These are phyloP conservation scores for Furcula furcula DNA, from an alignment of 2,888 invertebrate genomes.

Conservation along the genomic window DNA sequence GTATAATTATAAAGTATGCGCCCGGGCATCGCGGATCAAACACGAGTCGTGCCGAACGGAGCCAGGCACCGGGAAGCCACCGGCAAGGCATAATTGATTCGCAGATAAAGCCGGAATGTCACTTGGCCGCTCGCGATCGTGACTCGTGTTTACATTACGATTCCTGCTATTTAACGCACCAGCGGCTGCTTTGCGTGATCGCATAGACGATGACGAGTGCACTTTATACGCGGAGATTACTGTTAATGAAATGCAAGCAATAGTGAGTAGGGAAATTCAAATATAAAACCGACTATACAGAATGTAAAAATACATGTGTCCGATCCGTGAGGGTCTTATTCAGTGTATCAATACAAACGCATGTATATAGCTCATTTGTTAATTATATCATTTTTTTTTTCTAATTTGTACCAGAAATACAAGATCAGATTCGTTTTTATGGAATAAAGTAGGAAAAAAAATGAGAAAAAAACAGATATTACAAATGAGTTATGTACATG, in stretches of 20 bases:
- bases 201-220: constrained; percentile 12
- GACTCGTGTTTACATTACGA: constrained; percentile 37
- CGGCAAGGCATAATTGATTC: constrained; percentile 73
- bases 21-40: neutral
- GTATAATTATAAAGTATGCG: no score
- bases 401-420: no score
- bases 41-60: constrained; percentile 20
- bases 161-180: constrained; percentile 26
- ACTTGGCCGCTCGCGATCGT: constrained; percentile 35
- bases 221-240: constrained; percentile 4
- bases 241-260: constrained; percentile 3
- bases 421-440: no score
- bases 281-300: no score
- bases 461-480: no score
- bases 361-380: no score
- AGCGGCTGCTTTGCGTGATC: constrained; percentile 11
- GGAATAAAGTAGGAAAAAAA: no score
- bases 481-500: no score
- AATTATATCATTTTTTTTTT: no score
- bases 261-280: neutral
- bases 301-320: no score
- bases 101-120: constrained; percentile 63
- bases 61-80: constrained; percentile 47
- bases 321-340: no score
- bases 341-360: no score